phyloP scores from a whole-genome alignment of 2,113 vertebrate genomes.

The Mobula birostris region DNA sequence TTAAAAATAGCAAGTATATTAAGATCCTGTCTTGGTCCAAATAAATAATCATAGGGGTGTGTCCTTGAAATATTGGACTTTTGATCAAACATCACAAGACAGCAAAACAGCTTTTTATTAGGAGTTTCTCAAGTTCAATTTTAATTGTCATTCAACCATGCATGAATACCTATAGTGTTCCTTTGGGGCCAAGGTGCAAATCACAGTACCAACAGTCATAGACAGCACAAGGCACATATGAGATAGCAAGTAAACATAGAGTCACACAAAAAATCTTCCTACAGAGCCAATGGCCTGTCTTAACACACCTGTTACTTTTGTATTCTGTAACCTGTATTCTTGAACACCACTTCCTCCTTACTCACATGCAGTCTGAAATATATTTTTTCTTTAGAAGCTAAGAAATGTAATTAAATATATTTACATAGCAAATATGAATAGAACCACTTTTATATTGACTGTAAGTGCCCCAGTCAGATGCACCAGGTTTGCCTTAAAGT shows the following conservation, averaged over 20 bases:
- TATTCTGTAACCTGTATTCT: not conserved
- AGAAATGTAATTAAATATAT: slow-evolving; percentile 3
- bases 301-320: not conserved
- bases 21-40: not conserved
- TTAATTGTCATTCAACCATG: too few species aligned
- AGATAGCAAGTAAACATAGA: too few species aligned
- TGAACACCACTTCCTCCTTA: not conserved
- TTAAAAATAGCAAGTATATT: not conserved
- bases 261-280: too few species aligned
- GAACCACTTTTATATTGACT: not conserved
- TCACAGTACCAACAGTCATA: too few species aligned
- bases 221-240: too few species aligned
- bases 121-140: too few species aligned
- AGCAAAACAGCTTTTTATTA: not conserved
- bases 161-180: too few species aligned
- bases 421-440: not conserved
- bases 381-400: slow-evolving; percentile 10
- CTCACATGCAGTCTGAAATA: not conserved
- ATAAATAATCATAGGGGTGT: not conserved
- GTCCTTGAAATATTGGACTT: not conserved
- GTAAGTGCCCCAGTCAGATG: not conserved
- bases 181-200: too few species aligned
- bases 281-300: not conserved
- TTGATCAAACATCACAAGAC: not conserved
- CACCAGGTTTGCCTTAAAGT: not conserved